A percentile compares a stretch with the other conserved stretches of the same genome.
These are phyloP conservation scores for Cepaea nemoralis DNA, from an alignment of 1,140 invertebrate species.

Conservation along the genomic window DNA sequence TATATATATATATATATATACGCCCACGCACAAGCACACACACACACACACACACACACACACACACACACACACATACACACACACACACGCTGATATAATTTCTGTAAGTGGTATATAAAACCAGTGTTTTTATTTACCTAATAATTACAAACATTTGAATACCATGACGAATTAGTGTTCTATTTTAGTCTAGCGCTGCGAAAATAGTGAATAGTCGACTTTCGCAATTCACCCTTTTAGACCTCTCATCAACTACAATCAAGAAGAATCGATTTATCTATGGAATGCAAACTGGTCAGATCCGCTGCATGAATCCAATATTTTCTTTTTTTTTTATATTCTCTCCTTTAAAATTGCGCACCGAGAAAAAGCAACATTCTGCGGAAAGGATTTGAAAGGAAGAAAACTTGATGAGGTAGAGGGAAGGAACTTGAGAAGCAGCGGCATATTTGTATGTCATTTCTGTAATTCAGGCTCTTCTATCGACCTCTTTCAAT, in stretches of 20 bases:
- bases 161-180: too few species aligned
- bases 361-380: background rate
- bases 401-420: constrained; percentile 1
- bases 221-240: too few species aligned
- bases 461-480: background rate
- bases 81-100: too few species aligned
- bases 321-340: background rate
- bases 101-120: too few species aligned
- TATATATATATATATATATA: too few species aligned
- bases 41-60: too few species aligned
- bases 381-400: background rate
- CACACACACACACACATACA: too few species aligned
- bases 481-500: background rate
- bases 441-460: constrained; percentile 2
- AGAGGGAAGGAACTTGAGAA: constrained; percentile 6
- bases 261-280: background rate
- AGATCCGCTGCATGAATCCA: background rate
- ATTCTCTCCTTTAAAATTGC: background rate
- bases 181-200: too few species aligned
- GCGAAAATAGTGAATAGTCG: too few species aligned
- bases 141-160: too few species aligned
- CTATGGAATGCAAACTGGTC: background rate
- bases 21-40: too few species aligned
- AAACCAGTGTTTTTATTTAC: too few species aligned
- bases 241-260: background rate